Percentiles rank a stretch among this genome's conserved stretches.
Conservation (phyloP, 2,888 invertebrate species). For the Heteromurus nitidus region DNA sequence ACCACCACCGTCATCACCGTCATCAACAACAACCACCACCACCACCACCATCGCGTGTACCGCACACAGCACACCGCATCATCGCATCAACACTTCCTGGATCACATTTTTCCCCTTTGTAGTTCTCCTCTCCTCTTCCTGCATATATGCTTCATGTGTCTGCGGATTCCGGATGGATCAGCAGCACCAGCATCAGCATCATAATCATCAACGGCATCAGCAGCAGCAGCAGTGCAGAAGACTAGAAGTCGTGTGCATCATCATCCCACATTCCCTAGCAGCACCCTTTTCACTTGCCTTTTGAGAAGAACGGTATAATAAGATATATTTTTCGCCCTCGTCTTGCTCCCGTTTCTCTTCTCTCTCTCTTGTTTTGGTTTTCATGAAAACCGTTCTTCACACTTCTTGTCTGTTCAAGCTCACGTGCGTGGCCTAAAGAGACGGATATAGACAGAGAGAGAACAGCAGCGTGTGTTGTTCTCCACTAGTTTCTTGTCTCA, state of each 20-base stretch:
- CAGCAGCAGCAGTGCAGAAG: conserved; percentile 40
- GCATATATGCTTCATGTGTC: conserved; percentile 10
- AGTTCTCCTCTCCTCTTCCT: conserved; percentile 6
- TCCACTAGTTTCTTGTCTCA: no score
- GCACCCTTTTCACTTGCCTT: conserved; percentile 54
- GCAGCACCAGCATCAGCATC: conserved; percentile 23
- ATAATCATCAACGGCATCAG: conserved; percentile 14
- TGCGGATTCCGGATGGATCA: conserved; percentile 59
- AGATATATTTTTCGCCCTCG: conserved; percentile 19
- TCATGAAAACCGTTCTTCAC: conserved; percentile 31
- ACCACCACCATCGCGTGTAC: no score
- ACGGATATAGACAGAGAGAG: conserved; percentile 1
- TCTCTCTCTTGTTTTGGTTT: conserved; percentile 47
- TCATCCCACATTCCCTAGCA: conserved; percentile 34
- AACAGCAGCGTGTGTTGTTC: neutral
- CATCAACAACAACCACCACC: conserved; percentile 32
- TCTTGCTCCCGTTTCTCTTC: neutral
- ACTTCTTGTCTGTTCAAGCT: conserved; percentile 30
- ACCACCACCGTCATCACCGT: conserved; percentile 42
- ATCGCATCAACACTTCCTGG: conserved; percentile 45
- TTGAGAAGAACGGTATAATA: conserved; percentile 26
- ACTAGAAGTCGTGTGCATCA: no score
- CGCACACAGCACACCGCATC: conserved; percentile 48
- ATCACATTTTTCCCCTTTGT: conserved; percentile 21
- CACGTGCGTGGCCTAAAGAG: conserved; percentile 43